Percentiles rank a stretch among this genome's conserved stretches.
These are phyloP conservation scores for Zophobas atratus DNA, from an alignment of 1,140 invertebrate species.

Conservation along the genomic window DNA sequence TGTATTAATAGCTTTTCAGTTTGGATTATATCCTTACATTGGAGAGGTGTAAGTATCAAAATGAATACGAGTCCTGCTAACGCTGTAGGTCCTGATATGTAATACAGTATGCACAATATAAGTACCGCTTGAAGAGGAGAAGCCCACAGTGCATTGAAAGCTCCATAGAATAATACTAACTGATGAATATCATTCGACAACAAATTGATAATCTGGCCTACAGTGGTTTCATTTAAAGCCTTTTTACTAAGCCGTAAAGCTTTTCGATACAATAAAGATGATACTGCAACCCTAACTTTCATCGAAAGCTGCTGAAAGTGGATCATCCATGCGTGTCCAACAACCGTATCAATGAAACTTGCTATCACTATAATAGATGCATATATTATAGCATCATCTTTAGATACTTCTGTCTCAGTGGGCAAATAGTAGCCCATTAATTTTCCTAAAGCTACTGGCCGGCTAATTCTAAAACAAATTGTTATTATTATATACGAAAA, in stretches of 20 bases:
- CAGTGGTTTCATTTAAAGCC: constrained; percentile 81
- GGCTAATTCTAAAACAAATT: constrained; percentile 44
- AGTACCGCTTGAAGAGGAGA: constrained; percentile 84
- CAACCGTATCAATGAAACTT: constrained; percentile 78
- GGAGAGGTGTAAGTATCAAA: constrained; percentile 87
- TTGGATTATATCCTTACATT: constrained; percentile 72
- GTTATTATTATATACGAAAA: constrained; percentile 16
- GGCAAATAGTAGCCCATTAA: constrained; percentile 64
- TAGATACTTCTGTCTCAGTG: constrained; percentile 49
- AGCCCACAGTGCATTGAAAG: constrained; percentile 80
- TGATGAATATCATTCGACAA: constrained; percentile 87
- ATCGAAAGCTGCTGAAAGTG: constrained; percentile 82
- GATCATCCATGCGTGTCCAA: constrained; percentile 86
- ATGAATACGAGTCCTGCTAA: constrained; percentile 85
- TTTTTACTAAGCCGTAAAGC: constrained; percentile 80
- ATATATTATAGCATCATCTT: constrained; percentile 75
- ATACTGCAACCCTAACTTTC: constrained; percentile 85
- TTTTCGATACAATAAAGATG: constrained; percentile 88
- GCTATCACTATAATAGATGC: constrained; percentile 78
- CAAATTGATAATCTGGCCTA: constrained; percentile 90
- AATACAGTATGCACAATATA: constrained; percentile 83
- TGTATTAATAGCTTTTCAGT: constrained; percentile 67
- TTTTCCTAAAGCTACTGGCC: constrained; percentile 50
- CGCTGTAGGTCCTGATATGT: constrained; percentile 80
- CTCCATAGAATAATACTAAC: constrained; percentile 78